These are phyloP conservation scores for Columba guinea DNA, from an alignment of 2,797 vertebrate genomes.

Conservation along the genomic window DNA sequence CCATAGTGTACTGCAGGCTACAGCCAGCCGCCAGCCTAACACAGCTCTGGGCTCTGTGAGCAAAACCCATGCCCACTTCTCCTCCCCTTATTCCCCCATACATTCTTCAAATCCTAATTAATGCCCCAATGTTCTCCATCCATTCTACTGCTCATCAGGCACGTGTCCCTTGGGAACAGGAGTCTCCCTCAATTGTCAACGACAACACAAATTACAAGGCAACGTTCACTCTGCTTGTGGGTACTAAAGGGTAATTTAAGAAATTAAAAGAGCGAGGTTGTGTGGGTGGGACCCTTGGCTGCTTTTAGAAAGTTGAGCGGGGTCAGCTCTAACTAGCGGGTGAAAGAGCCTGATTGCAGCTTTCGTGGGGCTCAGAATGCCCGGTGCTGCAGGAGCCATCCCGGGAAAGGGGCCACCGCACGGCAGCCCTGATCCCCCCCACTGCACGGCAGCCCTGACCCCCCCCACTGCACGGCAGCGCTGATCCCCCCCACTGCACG, in stretches of 20 bases:
- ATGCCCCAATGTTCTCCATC: background rate
- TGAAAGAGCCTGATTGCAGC: conserved; percentile 57
- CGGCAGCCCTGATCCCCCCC: no score
- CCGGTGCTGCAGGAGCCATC: background rate
- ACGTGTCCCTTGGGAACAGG: conserved; percentile 50
- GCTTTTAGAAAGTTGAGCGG: conserved; percentile 65
- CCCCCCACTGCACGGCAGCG: no score
- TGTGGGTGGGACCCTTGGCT: conserved; percentile 54
- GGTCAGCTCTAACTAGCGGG: conserved; percentile 55
- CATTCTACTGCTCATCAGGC: conserved; percentile 12
- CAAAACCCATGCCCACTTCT: background rate
- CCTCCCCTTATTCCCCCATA: background rate
- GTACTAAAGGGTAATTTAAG: conserved; percentile 65
- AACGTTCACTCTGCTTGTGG: conserved; percentile 32
- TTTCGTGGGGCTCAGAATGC: background rate
- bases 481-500: no score
- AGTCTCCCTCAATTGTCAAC: conserved; percentile 63
- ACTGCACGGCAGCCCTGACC: no score
- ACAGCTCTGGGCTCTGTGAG: background rate
- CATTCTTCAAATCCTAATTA: background rate
- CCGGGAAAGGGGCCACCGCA: no score
- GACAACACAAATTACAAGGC: conserved; percentile 74
- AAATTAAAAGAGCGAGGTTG: conserved; percentile 59
- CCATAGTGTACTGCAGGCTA: background rate
- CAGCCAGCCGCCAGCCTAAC: background rate